Evolutionary conservation across 2,888 invertebrate species (phyloP), one percentile per base, ranked within the genome.

Genomic region (Ennomos erosarius): DNA sequence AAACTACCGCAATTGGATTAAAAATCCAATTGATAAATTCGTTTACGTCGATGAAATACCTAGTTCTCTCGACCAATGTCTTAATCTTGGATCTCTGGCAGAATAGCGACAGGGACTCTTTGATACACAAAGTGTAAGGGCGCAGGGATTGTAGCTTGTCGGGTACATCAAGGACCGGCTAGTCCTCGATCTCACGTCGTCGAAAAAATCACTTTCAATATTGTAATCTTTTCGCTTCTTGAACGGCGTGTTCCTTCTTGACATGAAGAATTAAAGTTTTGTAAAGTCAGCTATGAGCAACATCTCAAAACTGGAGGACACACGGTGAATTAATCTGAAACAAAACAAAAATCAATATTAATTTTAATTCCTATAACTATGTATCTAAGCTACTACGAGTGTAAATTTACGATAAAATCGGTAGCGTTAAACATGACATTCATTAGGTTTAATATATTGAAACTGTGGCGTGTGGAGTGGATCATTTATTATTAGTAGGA

Each of bases 61-160:
- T 76, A 83, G 77, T 82, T 92, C 91, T 90, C 88, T 81, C 39
- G 91, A 90, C 84, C 85, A 93, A 62, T 93, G 82, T 93, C 93
- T 94, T 93, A 94, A 93, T 76, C 94, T 93, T 65, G 94, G 94
- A 76, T 94, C 94, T 87, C 93, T 92, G 67, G 92, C 93, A 46
- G 92, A 93, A 77, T 92, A 93, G 67, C 90, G 87, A 84, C 88
- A 90, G 67, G 88, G 90, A 73, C 84, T 88, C 80, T 87, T 90
- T 61, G 90, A 87, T 71, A 88, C 87, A 71, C 84, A 87, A 84
- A 90, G 88, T 76, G 87, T 90, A 67, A 90, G 85, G 79, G 89
- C 86, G 85, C 85, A 87, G 78, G 88, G 90, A 84, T 90, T 89
- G 86, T 87, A 83, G 69, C 84, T 89, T 90, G 86, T 86, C 85